phyloP scores from a whole-genome alignment of 64 coral and sea anemone genomes.

The Catalaphyllia jardinei region DNA sequence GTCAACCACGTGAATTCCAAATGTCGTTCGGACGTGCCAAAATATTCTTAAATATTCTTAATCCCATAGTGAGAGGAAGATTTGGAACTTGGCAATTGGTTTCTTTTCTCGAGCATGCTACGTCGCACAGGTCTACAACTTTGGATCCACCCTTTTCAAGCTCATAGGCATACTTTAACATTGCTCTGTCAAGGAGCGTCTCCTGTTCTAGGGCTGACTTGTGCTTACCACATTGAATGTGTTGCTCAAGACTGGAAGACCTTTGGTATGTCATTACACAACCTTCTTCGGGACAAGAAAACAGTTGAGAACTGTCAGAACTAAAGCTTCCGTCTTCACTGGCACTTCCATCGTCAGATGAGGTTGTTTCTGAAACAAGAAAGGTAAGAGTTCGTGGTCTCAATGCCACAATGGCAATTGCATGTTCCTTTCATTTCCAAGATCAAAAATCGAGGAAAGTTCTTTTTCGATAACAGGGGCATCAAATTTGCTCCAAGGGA shows the following conservation, averaged over 20 bases:
- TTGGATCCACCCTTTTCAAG: slow-evolving; percentile 26
- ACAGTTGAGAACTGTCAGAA: slow-evolving; percentile 2
- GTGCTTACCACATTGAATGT: slow-evolving; percentile 55
- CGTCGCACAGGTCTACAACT: slow-evolving; percentile 3
- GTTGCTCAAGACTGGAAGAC: slow-evolving; percentile 51
- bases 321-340: not conserved
- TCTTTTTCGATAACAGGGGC: not conserved
- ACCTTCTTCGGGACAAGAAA: slow-evolving; percentile 55
- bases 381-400: not conserved
- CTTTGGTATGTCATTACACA: slow-evolving; percentile 49
- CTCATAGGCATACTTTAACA: slow-evolving; percentile 25
- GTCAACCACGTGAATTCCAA: too few species aligned
- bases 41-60: too few species aligned
- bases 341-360: slow-evolving; percentile 15
- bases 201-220: slow-evolving; percentile 40
- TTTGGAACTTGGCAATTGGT: not conserved
- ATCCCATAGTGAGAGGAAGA: not conserved
- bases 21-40: too few species aligned
- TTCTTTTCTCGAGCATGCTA: not conserved
- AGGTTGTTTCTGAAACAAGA: slow-evolving; percentile 1
- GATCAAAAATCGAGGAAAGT: not conserved
- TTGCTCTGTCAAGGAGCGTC: slow-evolving; percentile 37
- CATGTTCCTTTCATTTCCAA: slow-evolving; percentile 13
- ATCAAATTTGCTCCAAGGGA: slow-evolving; percentile 11
- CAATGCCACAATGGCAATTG: slow-evolving; percentile 8